Percentiles rank a stretch among this genome's conserved stretches.
Evolutionary conservation across 2,888 invertebrate genomes (phyloP).

Genomic region (Himalopsyche tibetana): DNA sequence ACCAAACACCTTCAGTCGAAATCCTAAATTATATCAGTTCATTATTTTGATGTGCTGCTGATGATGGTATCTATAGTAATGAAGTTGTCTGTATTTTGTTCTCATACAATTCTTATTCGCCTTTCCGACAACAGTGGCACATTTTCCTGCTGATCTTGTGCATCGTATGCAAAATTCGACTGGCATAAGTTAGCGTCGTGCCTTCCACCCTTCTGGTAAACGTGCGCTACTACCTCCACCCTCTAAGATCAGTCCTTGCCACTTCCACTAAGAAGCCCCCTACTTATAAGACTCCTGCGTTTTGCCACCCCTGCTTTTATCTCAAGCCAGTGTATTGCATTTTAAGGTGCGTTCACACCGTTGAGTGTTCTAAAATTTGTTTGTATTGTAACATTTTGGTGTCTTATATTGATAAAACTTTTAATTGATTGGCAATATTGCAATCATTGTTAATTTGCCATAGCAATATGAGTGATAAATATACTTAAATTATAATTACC

Average conservation of each 20-base stretch:
- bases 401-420: no score
- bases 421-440: no score
- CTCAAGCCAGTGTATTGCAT: not conserved
- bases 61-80: not conserved
- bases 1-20: no score
- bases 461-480: no score
- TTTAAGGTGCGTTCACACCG: not conserved
- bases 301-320: constrained; percentile 26
- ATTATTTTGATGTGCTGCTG: not conserved
- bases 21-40: no score
- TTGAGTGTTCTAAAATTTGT: no score
- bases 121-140: constrained; percentile 1
- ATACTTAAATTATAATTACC: no score
- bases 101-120: not conserved
- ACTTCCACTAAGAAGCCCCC: constrained; percentile 8
- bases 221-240: not conserved
- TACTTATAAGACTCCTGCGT: constrained; percentile 2
- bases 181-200: constrained; percentile 7
- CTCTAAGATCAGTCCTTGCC: constrained; percentile 8
- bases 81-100: constrained; percentile 3
- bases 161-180: constrained; percentile 34
- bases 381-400: no score
- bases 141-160: constrained; percentile 18
- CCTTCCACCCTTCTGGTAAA: not conserved
- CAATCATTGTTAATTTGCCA: no score